Evolutionary conservation across 1,140 invertebrate species (phyloP).

Genomic region (Procambarus clarkii): DNA sequence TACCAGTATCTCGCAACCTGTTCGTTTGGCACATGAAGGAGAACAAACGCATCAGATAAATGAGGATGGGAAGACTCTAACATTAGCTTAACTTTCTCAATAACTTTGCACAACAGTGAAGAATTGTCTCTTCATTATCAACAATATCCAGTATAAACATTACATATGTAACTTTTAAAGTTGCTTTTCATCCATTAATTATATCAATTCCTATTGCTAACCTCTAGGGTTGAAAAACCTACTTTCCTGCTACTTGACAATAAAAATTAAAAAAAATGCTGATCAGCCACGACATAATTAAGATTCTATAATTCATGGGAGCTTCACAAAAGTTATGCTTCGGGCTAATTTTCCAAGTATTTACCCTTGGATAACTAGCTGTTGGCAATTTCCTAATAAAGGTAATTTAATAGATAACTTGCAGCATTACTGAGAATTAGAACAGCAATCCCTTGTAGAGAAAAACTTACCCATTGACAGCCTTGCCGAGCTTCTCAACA

Average conservation of each 20-base stretch:
- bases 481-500: conserved; percentile 70
- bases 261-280: background rate
- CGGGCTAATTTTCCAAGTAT: background rate
- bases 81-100: background rate
- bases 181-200: background rate
- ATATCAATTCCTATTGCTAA: background rate
- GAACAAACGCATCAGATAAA: conserved; percentile 67
- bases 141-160: background rate
- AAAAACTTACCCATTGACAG: conserved; percentile 66
- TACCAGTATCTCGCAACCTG: conserved; percentile 70
- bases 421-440: background rate
- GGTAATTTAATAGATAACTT: background rate
- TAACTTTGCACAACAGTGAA: background rate
- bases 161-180: background rate
- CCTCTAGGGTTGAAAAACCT: background rate
- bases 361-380: background rate
- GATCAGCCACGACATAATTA: background rate
- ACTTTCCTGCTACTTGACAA: background rate
- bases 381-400: background rate
- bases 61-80: conserved; percentile 8
- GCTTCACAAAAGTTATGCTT: background rate
- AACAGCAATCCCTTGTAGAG: background rate
- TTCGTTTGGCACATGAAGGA: conserved; percentile 69
- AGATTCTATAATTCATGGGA: background rate
- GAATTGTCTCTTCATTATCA: conserved; percentile 9